A percentile compares a stretch with the other conserved stretches of the same genome.
phyloP scores from a whole-genome alignment of 2,113 vertebrate genomes.

The Muscicapa adusta region DNA sequence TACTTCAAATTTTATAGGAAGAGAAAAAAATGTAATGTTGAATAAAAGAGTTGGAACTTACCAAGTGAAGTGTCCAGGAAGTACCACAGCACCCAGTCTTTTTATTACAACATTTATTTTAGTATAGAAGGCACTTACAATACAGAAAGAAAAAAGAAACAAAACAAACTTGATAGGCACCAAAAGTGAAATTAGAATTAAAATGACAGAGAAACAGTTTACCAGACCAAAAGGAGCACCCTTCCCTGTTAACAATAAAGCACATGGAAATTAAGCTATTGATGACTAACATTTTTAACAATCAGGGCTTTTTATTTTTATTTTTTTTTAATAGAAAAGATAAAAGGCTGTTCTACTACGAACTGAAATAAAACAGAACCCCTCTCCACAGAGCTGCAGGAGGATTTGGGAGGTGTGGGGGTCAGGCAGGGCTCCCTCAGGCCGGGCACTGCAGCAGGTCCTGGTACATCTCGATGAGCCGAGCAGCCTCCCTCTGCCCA shows the following conservation, averaged over 20 bases:
- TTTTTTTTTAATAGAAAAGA: slow-evolving; percentile 70
- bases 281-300: slow-evolving; percentile 75
- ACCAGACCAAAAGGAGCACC: slow-evolving; percentile 69
- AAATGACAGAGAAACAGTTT: slow-evolving; percentile 58
- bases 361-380: slow-evolving; percentile 54
- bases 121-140: slow-evolving; percentile 98
- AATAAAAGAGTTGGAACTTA: not conserved
- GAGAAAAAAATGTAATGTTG: not conserved
- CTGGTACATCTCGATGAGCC: slow-evolving; percentile 93
- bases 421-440: slow-evolving; percentile 75
- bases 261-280: slow-evolving; percentile 74
- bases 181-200: slow-evolving; percentile 69
- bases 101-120: slow-evolving; percentile 83
- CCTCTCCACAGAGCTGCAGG: slow-evolving; percentile 61
- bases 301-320: slow-evolving; percentile 32
- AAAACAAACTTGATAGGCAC: slow-evolving; percentile 10
- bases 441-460: slow-evolving; percentile 83
- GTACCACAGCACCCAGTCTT: slow-evolving; percentile 17
- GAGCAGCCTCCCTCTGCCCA: slow-evolving; percentile 92
- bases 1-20: not conserved
- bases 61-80: not conserved
- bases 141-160: slow-evolving; percentile 57
- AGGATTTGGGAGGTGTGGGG: slow-evolving; percentile 78
- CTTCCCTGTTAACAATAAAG: slow-evolving; percentile 74
- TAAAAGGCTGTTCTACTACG: slow-evolving; percentile 76